These are phyloP conservation scores for Lacerta agilis DNA, from an alignment of 2,797 vertebrate genomes.

Conservation along the genomic window DNA sequence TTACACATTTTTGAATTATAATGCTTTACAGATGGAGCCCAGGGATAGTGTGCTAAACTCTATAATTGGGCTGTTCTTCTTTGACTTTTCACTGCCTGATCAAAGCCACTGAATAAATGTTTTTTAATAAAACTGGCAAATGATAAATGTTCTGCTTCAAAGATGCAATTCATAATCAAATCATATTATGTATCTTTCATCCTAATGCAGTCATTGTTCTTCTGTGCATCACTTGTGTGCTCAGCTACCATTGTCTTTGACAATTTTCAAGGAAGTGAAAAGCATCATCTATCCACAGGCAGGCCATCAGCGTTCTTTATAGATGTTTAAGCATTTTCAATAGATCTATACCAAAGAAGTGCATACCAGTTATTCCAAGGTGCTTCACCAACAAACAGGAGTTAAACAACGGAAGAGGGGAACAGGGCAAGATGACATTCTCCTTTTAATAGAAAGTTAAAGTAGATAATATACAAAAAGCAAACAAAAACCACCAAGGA, in stretches of 20 bases:
- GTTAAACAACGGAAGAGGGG: background rate
- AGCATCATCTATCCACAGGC: background rate
- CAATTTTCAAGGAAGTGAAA: conserved; percentile 30
- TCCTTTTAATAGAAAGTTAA: background rate
- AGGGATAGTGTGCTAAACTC: conserved; percentile 23
- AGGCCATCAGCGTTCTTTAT: background rate
- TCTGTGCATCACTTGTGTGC: conserved; percentile 55
- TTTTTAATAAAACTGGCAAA: conserved; percentile 67
- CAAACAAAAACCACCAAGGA: no score
- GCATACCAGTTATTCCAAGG: background rate
- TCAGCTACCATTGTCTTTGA: conserved; percentile 21
- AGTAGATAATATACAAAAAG: background rate
- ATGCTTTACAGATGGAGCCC: accelerated
- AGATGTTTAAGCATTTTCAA: conserved; percentile 17
- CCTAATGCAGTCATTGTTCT: conserved; percentile 53
- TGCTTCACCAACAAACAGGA: background rate
- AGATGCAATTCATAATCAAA: conserved; percentile 73
- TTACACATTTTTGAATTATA: background rate
- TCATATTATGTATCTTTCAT: conserved; percentile 68
- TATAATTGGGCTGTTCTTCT: background rate
- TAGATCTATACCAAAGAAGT: background rate
- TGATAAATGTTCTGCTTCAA: conserved; percentile 73
- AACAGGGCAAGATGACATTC: background rate
- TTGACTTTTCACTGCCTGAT: conserved; percentile 58
- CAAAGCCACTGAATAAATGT: conserved; percentile 74